Evolutionary conservation across 2,888 invertebrate genomes (phyloP), one percentile per base, ranked within the genome.

Genomic region (Caenorhabditis sp.): DNA sequence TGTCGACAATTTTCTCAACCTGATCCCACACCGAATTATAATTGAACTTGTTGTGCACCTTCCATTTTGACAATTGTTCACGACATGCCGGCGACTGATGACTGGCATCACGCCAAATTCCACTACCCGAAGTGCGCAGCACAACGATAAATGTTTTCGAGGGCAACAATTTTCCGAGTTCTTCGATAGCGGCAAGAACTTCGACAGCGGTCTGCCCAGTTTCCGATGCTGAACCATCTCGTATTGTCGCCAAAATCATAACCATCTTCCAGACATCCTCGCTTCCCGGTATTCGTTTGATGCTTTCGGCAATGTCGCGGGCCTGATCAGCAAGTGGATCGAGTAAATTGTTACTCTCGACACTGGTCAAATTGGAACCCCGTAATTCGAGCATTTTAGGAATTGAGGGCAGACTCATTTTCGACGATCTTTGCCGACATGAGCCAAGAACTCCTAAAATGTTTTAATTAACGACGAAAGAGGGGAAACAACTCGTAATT

Each of bases 151-250:
- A 68, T n/a, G 82, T 82, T 27, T 73, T 78, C 24, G 57, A 57
- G 12, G 79, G 79, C 5, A 79, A 21, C 21, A 69, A 14, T 50
- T 75, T 77, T 19, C 54, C 63, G 21, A 82, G 58, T 58, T 79
- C 77, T 43, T 82, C 78, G 27, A 82, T 77, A 1, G 75, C 76
- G 10, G 72, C 69, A 8, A 82, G 72, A 10, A 82, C 82, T 66
- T 82, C 82, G 10, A 82, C 76, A 6, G 82, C 82, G 0, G 81
- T 77, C 49, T 82, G 82, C 4, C 81, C 82, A 0, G 82, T 81
- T 58, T 82, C 82, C 0, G 78, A 78, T 6, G 79, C 80, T 55
- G 75, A 77, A 21, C 82, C 82, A 62, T 82, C 82, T 69, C 79
- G 51, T 23, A 82, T 79, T 10, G 76, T 79, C 5, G 81, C 78